Evolutionary conservation across 2,888 invertebrate species (phyloP), one percentile per base, ranked within the genome.

Genomic region (Phorcus lineatus): DNA sequence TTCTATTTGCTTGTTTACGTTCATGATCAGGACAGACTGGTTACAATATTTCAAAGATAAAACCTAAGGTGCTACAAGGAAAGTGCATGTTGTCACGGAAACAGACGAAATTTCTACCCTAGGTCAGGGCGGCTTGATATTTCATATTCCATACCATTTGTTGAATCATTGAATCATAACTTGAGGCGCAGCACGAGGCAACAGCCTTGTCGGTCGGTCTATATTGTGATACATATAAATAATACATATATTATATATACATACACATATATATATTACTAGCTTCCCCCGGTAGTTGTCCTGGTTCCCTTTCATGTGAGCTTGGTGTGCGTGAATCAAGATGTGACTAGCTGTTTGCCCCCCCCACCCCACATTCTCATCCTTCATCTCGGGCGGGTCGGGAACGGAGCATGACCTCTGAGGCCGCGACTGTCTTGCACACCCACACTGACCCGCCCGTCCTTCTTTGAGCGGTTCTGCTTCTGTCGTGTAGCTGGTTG

Each of bases 191-290:
- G 36, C 28, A 70, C 17, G 70, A 36, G 19, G 28, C 70, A 36
- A 19, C 57, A 19, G 22, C 24, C 70, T 36, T 70, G 70, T 70
- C 24, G 19, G 70, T 70, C 24, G 19, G 36, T 70, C 70, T 36
- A 31, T 70, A 70, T 70, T 70, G 70, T 70, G 70, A 70, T 70
- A 70, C 36, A 70, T 70, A 70, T 70, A 70, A 70, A 70, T 70
- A 47, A 4, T 47, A 70, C 31, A 70, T 40, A 70, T 36, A 36
- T 36, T 40, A 70, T 70, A 70, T 40, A 57, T 47, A 47, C 47
- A 47, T 70, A 70, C 36, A 57, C 36, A 36, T 36, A 36, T 70
- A 70, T 70, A 70, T 70, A 70, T 36, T 36, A 70, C 70, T 70
- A 70, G 70, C 17, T 70, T 36, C 40, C 36, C 36, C 70, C 28